These are phyloP conservation scores for Dasyurus viverrinus DNA, from an alignment of 2,113 vertebrate genomes.

Conservation along the genomic window DNA sequence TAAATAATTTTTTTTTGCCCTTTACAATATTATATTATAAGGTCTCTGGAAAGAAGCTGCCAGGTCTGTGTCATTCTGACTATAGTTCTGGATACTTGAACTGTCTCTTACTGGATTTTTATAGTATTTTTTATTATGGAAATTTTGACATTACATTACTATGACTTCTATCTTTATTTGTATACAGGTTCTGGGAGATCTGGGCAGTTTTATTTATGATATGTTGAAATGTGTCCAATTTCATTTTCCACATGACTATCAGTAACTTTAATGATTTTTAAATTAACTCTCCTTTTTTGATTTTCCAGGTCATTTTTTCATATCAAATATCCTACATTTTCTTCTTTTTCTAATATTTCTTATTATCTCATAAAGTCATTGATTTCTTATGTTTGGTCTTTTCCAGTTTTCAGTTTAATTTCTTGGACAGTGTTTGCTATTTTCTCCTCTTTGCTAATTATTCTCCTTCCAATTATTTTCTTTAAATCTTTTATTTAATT, in stretches of 20 bases:
- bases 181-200: too few relatives aligned
- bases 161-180: background rate
- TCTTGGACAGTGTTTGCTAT: too few relatives aligned
- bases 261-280: background rate
- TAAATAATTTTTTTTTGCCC: background rate
- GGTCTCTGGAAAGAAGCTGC: background rate
- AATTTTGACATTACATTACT: background rate
- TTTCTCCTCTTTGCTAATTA: too few relatives aligned
- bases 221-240: background rate
- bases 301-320: too few relatives aligned
- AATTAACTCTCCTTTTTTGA: too few relatives aligned
- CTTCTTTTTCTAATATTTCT: too few relatives aligned
- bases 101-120: background rate
- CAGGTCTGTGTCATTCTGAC: background rate
- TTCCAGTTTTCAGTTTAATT: too few relatives aligned
- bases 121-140: background rate
- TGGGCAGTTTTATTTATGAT: background rate
- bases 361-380: too few relatives aligned
- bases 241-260: background rate
- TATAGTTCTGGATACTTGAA: background rate
- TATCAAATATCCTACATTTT: too few relatives aligned
- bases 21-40: background rate
- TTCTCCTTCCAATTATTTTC: too few relatives aligned
- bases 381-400: too few relatives aligned
- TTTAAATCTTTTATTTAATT: too few relatives aligned